Evolutionary conservation across 1,140 invertebrate species (phyloP).

Genomic region (Aphelenchoides fujianensis): DNA sequence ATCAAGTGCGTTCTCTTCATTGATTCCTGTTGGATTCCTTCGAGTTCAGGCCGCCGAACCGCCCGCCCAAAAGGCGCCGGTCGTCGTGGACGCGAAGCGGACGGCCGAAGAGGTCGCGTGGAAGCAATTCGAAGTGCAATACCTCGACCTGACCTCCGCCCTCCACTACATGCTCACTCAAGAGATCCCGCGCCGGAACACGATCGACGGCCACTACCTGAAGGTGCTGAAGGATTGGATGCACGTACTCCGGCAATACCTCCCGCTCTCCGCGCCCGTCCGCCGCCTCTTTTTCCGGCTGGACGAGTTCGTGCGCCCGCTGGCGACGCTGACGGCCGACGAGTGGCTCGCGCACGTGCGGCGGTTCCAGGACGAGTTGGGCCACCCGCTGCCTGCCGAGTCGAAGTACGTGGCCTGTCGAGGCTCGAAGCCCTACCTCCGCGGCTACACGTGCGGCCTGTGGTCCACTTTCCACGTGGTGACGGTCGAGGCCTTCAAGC

Average conservation of each 20-base stretch:
- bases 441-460: conserved; percentile 88
- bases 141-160: conserved; percentile 38
- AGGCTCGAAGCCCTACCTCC: conserved; percentile 71
- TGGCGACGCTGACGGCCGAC: conserved; percentile 43
- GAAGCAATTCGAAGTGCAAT: conserved; percentile 52
- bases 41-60: background rate
- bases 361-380: conserved; percentile 36
- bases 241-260: conserved; percentile 55
- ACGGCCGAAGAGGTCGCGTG: conserved; percentile 27
- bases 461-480: conserved; percentile 92
- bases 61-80: background rate
- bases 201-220: conserved; percentile 40
- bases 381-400: conserved; percentile 44
- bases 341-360: conserved; percentile 49
- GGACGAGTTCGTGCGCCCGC: conserved; percentile 53
- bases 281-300: conserved; percentile 55
- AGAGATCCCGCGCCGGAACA: conserved; percentile 38
- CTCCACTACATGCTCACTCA: conserved; percentile 45
- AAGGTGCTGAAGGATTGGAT: conserved; percentile 49
- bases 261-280: conserved; percentile 55
- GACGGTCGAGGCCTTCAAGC: conserved; percentile 74
- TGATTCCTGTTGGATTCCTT: no score
- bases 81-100: no score
- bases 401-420: conserved; percentile 70
- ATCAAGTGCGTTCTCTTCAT: no score